Percentiles rank a stretch among this genome's conserved stretches.
Evolutionary conservation across 1,140 invertebrate genomes (phyloP).

Genomic region (Danaus plexippus): DNA sequence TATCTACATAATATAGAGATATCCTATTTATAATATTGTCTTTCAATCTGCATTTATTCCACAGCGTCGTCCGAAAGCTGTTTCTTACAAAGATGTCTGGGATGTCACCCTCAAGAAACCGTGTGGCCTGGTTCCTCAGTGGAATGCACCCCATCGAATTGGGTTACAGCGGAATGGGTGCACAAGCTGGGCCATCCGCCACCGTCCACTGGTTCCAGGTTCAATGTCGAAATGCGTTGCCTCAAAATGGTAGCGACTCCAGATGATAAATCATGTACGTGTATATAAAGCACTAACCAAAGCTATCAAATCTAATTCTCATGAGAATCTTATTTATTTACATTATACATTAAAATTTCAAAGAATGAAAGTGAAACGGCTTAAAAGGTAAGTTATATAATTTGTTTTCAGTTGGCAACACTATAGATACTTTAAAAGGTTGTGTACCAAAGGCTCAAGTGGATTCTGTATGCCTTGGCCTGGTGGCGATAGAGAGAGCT

Average conservation of each 20-base stretch:
- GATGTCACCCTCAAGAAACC: slow-evolving; percentile 48
- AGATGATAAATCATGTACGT: slow-evolving; percentile 61
- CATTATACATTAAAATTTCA: neutral
- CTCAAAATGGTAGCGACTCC: slow-evolving; percentile 63
- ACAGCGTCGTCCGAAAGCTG: slow-evolving; percentile 49
- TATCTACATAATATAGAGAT: no score
- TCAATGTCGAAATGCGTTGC: slow-evolving; percentile 58
- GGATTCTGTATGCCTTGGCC: slow-evolving; percentile 54
- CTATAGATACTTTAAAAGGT: slow-evolving; percentile 59
- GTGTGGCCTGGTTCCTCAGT: slow-evolving; percentile 30
- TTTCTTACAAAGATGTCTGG: slow-evolving; percentile 48
- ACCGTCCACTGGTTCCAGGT: slow-evolving; percentile 46
- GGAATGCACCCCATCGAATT: slow-evolving; percentile 46
- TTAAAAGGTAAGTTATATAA: slow-evolving; percentile 5
- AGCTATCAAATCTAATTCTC: no score
- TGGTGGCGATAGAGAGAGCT: slow-evolving; percentile 53
- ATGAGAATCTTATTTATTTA: neutral
- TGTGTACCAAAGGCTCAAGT: slow-evolving; percentile 52
- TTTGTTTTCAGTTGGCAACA: slow-evolving; percentile 61
- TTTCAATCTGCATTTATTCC: slow-evolving; percentile 14
- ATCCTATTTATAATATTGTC: no score
- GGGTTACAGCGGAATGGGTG: slow-evolving; percentile 55
- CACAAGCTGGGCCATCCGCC: slow-evolving; percentile 58
- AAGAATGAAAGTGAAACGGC: slow-evolving; percentile 2
- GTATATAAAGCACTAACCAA: neutral